These are phyloP conservation scores for Drosophila murphyi DNA, from an alignment of 1,140 invertebrate species.

Conservation along the genomic window DNA sequence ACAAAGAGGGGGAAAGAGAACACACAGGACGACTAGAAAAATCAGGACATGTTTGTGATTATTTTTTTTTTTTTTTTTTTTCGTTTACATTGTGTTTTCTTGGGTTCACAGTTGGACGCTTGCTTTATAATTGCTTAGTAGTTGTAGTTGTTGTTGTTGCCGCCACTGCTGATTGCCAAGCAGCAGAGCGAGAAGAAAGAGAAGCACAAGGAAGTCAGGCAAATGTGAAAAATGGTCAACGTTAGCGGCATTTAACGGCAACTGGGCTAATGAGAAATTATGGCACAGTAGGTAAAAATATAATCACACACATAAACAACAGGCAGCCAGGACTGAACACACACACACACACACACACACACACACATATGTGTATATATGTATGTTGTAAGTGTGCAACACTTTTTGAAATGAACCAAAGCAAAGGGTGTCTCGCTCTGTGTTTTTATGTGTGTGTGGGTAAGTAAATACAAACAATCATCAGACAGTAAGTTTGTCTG, in stretches of 20 bases:
- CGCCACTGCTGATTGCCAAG: constrained; percentile 33
- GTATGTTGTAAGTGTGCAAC: constrained; percentile 47
- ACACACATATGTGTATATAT: constrained; percentile 2
- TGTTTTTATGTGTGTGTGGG: constrained; percentile 28
- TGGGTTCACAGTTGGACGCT: constrained; percentile 28
- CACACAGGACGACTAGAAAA: constrained; percentile 15
- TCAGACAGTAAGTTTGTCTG: constrained; percentile 71
- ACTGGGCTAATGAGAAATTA: constrained; percentile 78
- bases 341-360: not conserved
- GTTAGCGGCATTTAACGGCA: constrained; percentile 55
- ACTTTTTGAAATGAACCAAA: constrained; percentile 54
- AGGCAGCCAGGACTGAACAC: not conserved
- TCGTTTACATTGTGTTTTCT: constrained; percentile 19
- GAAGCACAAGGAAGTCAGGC: not conserved
- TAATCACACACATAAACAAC: constrained; percentile 34
- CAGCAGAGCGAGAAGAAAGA: not conserved
- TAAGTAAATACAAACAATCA: constrained; percentile 79
- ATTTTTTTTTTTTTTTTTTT: constrained; percentile 7
- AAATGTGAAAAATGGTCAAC: constrained; percentile 56
- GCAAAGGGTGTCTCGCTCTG: constrained; percentile 4
- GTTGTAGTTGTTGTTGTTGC: constrained; percentile 13
- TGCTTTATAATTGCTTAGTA: constrained; percentile 54
- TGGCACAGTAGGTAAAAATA: constrained; percentile 56
- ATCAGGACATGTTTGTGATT: constrained; percentile 51
- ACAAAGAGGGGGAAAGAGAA: not conserved